phyloP scores from a whole-genome alignment of 2,888 invertebrate genomes.

The Auanema freiburgensis region DNA sequence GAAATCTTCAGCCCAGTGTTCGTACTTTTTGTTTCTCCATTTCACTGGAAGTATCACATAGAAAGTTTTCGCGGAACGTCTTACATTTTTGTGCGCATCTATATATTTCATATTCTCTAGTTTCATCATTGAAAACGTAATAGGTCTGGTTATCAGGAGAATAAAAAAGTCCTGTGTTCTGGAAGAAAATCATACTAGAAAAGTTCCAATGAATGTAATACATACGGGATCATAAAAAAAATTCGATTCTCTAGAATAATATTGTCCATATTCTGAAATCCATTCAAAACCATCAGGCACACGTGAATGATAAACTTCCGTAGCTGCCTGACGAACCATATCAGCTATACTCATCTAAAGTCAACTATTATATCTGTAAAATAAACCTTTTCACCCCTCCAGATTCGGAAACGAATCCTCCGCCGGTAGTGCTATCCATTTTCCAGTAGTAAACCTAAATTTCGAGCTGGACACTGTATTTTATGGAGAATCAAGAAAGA shows the following conservation, averaged over 20 bases:
- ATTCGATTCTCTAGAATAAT: slow-evolving; percentile 50
- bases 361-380: background rate
- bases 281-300: slow-evolving; percentile 49
- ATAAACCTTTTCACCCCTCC: background rate
- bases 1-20: slow-evolving; percentile 24
- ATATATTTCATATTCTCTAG: slow-evolving; percentile 27
- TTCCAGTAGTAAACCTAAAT: too few relatives aligned
- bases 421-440: too few relatives aligned
- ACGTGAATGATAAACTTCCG: slow-evolving; percentile 37
- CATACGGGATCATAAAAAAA: slow-evolving; percentile 55
- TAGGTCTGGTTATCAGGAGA: slow-evolving; percentile 45
- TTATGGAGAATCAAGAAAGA: too few relatives aligned
- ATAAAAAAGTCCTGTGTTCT: slow-evolving; percentile 51
- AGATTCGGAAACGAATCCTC: too few relatives aligned
- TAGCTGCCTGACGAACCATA: slow-evolving; percentile 54
- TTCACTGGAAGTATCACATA: slow-evolving; percentile 28
- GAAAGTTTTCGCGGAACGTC: background rate
- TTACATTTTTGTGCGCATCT: slow-evolving; percentile 29
- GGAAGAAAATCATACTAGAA: slow-evolving; percentile 12
- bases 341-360: slow-evolving; percentile 45
- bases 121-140: slow-evolving; percentile 45
- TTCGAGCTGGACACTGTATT: too few relatives aligned
- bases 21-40: slow-evolving; percentile 33
- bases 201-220: slow-evolving; percentile 4
- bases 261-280: slow-evolving; percentile 48